These are phyloP conservation scores for Argyrosomus regius DNA, from an alignment of 2,797 vertebrate genomes.

Conservation along the genomic window DNA sequence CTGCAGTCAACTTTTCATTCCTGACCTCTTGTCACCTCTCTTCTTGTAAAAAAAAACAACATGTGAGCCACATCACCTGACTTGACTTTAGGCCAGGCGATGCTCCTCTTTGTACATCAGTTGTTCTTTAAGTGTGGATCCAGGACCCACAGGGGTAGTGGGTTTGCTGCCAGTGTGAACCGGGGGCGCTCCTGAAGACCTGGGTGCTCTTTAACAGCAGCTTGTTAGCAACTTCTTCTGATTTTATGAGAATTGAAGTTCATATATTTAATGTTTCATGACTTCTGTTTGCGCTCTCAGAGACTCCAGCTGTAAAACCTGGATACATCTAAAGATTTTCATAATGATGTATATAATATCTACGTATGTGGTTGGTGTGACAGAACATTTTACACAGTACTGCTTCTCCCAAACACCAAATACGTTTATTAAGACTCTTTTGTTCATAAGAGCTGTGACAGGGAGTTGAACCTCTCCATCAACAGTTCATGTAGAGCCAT, in stretches of 20 bases:
- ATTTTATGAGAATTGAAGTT: not conserved
- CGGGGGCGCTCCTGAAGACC: not conserved
- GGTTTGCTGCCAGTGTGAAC: not conserved
- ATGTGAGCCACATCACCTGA: not conserved
- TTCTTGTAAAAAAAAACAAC: not conserved
- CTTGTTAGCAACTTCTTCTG: not conserved
- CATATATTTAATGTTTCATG: too few relatives aligned
- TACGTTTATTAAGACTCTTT: too few relatives aligned
- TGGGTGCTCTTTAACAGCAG: not conserved
- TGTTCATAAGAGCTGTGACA: too few relatives aligned
- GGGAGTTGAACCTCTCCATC: too few relatives aligned
- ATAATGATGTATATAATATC: not conserved
- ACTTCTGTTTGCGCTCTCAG: not conserved
- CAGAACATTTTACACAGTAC: too few relatives aligned
- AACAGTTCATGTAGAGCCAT: too few relatives aligned
- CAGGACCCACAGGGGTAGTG: not conserved
- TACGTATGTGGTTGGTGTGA: too few relatives aligned
- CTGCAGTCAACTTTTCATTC: not conserved
- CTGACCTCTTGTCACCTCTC: conserved; percentile 18
- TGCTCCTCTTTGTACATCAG: not conserved
- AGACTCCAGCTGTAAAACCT: not conserved
- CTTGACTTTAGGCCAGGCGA: too few relatives aligned
- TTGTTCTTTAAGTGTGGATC: not conserved
- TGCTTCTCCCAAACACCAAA: too few relatives aligned
- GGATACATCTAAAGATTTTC: not conserved